Conservation (phyloP, 2,888 invertebrate species). For the Pristionchus exspectatus region DNA sequence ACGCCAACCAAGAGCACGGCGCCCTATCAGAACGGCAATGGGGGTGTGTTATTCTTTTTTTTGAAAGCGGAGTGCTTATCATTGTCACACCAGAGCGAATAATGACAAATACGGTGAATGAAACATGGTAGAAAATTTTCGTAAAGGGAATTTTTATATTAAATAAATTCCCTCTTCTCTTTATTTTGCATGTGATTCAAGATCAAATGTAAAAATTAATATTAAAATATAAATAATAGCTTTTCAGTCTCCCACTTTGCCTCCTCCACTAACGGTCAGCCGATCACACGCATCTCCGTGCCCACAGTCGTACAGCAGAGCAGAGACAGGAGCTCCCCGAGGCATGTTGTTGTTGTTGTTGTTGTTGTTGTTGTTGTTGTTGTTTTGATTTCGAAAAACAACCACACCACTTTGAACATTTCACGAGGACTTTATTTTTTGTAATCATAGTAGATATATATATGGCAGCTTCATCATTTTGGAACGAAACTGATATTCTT, state of each 20-base stretch:
- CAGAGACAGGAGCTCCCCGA: conserved; percentile 23
- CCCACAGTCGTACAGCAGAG: background rate
- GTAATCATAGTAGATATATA: background rate
- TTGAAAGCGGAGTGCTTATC: too few relatives aligned
- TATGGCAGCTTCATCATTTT: too few relatives aligned
- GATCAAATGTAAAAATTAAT: background rate
- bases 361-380: too few relatives aligned
- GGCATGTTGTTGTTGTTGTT: background rate
- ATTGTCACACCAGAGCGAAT: too few relatives aligned
- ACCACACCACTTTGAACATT: background rate
- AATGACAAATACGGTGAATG: background rate
- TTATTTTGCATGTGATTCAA: background rate
- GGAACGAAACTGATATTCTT: background rate
- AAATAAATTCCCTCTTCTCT: too few relatives aligned
- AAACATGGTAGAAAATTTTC: background rate
- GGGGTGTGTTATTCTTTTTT: background rate
- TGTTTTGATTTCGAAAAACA: background rate
- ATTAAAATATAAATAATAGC: background rate
- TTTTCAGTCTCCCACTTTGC: conserved; percentile 51
- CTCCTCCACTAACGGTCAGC: conserved; percentile 52
- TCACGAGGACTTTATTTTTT: background rate
- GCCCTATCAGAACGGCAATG: conserved; percentile 31
- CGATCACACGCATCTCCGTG: conserved; percentile 53
- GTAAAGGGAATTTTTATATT: background rate
- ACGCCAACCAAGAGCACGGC: conserved; percentile 12